These are phyloP conservation scores for Melanocharis versteri DNA, from an alignment of 2,113 vertebrate genomes.

Conservation along the genomic window DNA sequence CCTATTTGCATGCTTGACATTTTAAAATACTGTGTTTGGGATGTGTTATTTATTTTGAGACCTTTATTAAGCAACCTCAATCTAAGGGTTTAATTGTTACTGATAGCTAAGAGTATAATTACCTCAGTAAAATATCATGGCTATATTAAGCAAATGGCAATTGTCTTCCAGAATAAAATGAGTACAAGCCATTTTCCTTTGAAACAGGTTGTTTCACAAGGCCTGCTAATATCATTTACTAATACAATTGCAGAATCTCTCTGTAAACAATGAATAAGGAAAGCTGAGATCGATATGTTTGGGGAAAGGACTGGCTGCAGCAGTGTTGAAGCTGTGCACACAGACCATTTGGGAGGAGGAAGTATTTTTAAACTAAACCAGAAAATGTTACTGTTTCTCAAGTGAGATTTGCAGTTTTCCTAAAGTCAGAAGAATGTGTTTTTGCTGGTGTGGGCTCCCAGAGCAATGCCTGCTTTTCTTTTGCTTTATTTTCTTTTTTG, in stretches of 20 bases:
- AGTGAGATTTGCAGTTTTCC: neutral
- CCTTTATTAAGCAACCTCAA: constrained; percentile 71
- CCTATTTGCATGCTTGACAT: constrained; percentile 70
- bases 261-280: neutral
- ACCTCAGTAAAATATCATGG: constrained; percentile 78
- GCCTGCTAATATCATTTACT: neutral
- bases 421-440: neutral
- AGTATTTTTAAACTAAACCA: neutral
- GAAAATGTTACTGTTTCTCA: neutral
- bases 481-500: neutral
- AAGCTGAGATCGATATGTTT: neutral
- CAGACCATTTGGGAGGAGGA: neutral
- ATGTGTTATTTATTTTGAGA: constrained; percentile 71
- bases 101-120: constrained; percentile 81
- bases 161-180: constrained; percentile 68
- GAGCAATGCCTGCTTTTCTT: neutral
- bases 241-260: neutral
- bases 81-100: constrained; percentile 80
- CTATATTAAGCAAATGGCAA: constrained; percentile 82
- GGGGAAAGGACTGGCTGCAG: neutral
- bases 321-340: neutral
- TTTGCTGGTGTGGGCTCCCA: neutral
- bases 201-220: constrained; percentile 43
- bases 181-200: constrained; percentile 68
- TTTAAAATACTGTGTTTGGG: constrained; percentile 62